Base-by-base conservation (phyloP, 2,797 vertebrate species). In the Morelia viridis region DNA sequence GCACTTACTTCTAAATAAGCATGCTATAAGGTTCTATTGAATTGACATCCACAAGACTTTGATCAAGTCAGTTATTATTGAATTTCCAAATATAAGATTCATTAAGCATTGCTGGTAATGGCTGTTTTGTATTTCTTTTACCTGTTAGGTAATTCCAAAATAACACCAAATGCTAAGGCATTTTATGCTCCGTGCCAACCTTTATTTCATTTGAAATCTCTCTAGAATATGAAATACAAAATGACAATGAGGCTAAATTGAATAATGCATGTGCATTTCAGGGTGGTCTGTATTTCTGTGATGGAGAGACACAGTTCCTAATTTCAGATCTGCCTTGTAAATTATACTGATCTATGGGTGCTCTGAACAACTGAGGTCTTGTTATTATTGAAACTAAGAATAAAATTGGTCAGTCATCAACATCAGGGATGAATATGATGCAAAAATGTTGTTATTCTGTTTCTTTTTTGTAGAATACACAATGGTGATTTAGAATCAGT, bases 151-250 rank as follows among this genome's bases (percentile, higher is more conserved):
- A 93, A 76, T 92, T 95, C 94, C 41, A 93, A 94, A 96, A 93
- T 94, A 68, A 89, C 91, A 94, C 41, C 87, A 46, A 90, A 80
- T 89, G 58, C 61, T 94, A 90, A 93, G 94, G n/a, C 1, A 92
- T 28, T 87, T 94, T 91, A 89, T 93, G 85, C 94, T 94, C 90
- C 92, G 9, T 93, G 83, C 61, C 85, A 91, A 91, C 35, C 93
- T 95, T 95, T 89, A 95, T 93, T 96, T 96, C 19, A 90, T 95
- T 94, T 91, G 86, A 95, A 94, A 91, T 95, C 56, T 94, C 76
- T 71, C 87, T 22, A 53, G 60, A 61, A 13, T 93, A 92, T 90
- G 50, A 96, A 95, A 95, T 64, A 90, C 31, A 95, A 95, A 96
- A 92, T 91, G 56, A 90, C 85, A 92, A 85, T 93, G 65, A 90